Base-by-base conservation (phyloP, 1,140 invertebrate genomes). In the Meloidogyne chitwoodi region DNA sequence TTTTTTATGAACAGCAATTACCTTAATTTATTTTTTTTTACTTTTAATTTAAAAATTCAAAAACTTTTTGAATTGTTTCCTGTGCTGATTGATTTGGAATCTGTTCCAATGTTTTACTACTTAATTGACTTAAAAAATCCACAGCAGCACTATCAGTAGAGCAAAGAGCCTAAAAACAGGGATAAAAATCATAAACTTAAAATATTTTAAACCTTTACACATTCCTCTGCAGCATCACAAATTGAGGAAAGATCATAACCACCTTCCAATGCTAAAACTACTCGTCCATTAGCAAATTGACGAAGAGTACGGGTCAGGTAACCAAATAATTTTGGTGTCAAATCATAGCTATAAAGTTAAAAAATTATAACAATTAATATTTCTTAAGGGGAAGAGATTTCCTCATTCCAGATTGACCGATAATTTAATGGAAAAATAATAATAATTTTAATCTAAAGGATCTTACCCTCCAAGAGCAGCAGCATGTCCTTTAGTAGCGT, bases 161-260 rank as follows among this genome's bases (percentile, higher is more conserved):
- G 44, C 80, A 87, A 10, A 86, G 77, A 8, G 82, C 84, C 86
- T 87, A 31, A 77, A 86, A 0, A 34, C 3, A 8, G 4, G 34
- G 10, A 10, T 2, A 75, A 76, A 75, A 34, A 34, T 29, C 4
- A 12, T 41, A 63, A 76, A 78, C 67, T 12, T 68, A 41, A 72
- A 63, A 27, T 12, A 79, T 16, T 76, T n/a, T n/a, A n/a, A n/a
- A 86, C 85, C 78, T 83, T 83, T 48, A 98, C 93, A 89, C 95
- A 97, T 87, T 95, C 94, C 88, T 97, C 93, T n/a, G 95, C 93
- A 74, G 94, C 93, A 89, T 98, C 96, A 90, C 94, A 96, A 83
- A 99, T 95, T 22, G 95, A 92, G 14, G 94, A 91, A 77, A 99
- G 89, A 88, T 99, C 94, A 88, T 99, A 99, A 16, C 80, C 85